Conservation (phyloP, 2,797 vertebrate genomes). For the Lerista edwardsae region DNA sequence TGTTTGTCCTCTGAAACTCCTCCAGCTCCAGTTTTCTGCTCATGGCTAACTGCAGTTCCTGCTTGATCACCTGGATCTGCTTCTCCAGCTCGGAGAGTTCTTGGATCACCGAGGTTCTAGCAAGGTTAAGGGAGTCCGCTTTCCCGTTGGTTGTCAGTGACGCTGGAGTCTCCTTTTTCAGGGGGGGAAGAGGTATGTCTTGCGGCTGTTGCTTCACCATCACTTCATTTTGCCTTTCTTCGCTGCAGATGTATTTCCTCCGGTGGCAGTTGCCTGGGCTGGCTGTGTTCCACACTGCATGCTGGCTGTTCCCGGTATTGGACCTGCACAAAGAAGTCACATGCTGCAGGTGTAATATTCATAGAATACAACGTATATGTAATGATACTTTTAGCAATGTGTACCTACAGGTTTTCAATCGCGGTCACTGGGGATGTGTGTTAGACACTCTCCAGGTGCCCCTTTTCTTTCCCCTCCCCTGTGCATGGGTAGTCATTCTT, state of each 20-base stretch:
- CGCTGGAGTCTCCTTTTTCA: slow-evolving; percentile 80
- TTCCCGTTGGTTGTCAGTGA: slow-evolving; percentile 89
- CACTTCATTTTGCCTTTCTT: slow-evolving; percentile 84
- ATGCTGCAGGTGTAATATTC: too few species aligned
- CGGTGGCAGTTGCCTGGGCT: slow-evolving; percentile 81
- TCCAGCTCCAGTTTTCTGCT: slow-evolving; percentile 94
- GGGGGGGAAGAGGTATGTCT: slow-evolving; percentile 80
- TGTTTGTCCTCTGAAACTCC: slow-evolving; percentile 87
- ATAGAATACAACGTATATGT: too few species aligned
- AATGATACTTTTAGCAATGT: too few species aligned
- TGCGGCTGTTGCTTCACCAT: slow-evolving; percentile 78
- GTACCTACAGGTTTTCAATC: too few species aligned
- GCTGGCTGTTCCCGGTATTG: slow-evolving; percentile 86
- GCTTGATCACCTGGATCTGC: slow-evolving; percentile 92
- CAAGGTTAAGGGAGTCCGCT: slow-evolving; percentile 80
- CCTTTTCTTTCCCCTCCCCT: too few species aligned
- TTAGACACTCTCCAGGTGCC: too few species aligned
- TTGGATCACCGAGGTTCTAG: slow-evolving; percentile 84
- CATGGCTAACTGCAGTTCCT: slow-evolving; percentile 92
- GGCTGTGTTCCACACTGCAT: slow-evolving; percentile 85
- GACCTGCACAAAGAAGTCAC: slow-evolving; percentile 77
- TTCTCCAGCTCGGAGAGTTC: slow-evolving; percentile 93
- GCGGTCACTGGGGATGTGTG: too few species aligned
- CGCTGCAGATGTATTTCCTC: slow-evolving; percentile 79
- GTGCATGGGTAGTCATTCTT: too few species aligned